These are phyloP conservation scores for Stenopsyche tienmushanensis DNA, from an alignment of 1,140 invertebrate species.

Conservation along the genomic window DNA sequence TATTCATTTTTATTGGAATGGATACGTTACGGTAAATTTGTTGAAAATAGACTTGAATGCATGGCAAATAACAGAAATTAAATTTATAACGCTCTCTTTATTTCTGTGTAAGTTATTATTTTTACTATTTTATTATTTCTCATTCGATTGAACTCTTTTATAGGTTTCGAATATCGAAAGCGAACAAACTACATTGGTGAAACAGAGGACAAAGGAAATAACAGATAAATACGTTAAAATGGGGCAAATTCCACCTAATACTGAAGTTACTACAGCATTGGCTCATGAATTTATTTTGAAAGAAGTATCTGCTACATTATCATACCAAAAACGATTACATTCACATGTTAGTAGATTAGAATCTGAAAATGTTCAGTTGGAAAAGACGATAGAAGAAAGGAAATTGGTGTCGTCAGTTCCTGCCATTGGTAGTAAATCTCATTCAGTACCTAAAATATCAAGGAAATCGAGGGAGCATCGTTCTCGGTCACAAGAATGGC, in stretches of 20 bases:
- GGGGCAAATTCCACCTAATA: constrained; percentile 53
- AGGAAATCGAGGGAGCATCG: constrained; percentile 72
- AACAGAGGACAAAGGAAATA: constrained; percentile 67
- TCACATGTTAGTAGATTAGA: constrained; percentile 74
- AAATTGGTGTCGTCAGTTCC: constrained; percentile 59
- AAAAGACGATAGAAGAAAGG: constrained; percentile 66
- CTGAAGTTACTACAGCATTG: constrained; percentile 63
- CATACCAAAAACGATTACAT: constrained; percentile 78
- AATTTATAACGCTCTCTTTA: too few species aligned
- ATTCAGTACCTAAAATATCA: constrained; percentile 51
- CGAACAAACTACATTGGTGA: constrained; percentile 69
- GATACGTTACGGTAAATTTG: too few species aligned
- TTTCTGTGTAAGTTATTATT: too few species aligned
- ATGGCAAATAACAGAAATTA: too few species aligned
- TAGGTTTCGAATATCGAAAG: constrained; percentile 62
- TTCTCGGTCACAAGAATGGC: constrained; percentile 84
- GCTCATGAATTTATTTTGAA: constrained; percentile 78
- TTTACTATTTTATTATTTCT: too few species aligned
- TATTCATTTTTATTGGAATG: too few species aligned
- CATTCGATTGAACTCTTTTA: constrained; percentile 29
- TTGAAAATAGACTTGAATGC: too few species aligned
- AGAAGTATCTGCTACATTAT: constrained; percentile 80
- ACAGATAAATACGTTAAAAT: constrained; percentile 64
- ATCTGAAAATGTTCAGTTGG: constrained; percentile 71
- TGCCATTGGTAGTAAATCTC: constrained; percentile 52